phyloP scores from a whole-genome alignment of 2,797 vertebrate species.

The Crocodylus rhombifer region DNA sequence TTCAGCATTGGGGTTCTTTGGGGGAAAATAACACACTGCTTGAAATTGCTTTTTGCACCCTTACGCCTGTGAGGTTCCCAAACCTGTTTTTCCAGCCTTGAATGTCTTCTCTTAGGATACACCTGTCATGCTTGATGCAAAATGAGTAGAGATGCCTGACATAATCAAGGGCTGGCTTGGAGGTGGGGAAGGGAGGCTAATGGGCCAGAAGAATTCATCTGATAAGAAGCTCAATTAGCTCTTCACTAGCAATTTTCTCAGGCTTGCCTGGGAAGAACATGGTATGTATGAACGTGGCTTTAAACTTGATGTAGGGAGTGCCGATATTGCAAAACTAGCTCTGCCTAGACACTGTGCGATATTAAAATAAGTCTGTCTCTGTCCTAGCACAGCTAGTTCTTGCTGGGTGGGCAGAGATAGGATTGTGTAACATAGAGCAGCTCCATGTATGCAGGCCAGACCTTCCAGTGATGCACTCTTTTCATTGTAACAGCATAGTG shows the following conservation, averaged over 20 bases:
- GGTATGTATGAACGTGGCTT: background rate
- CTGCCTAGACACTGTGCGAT: background rate
- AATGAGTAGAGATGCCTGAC: constrained; percentile 58
- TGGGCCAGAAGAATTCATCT: constrained; percentile 33
- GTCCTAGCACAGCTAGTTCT: background rate
- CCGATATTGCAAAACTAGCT: background rate
- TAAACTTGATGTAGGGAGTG: background rate
- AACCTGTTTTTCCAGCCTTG: constrained; percentile 70
- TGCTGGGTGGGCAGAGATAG: background rate
- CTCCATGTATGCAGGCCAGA: background rate
- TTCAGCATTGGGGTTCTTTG: constrained; percentile 1
- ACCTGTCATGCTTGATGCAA: constrained; percentile 42
- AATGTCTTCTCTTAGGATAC: constrained; percentile 59
- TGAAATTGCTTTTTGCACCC: constrained; percentile 11
- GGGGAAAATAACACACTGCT: constrained; percentile 17
- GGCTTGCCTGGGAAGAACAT: constrained; percentile 15
- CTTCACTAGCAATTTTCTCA: constrained; percentile 44
- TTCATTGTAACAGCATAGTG: background rate
- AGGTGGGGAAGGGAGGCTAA: constrained; percentile 40
- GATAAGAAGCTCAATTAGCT: constrained; percentile 51
- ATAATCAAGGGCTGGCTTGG: background rate
- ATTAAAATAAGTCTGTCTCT: background rate
- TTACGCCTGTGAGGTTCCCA: constrained; percentile 58
- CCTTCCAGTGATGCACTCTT: background rate
- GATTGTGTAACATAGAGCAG: background rate